These are phyloP conservation scores for Pardosa pseudoannulata DNA, from an alignment of 2,888 invertebrate genomes.

Conservation along the genomic window DNA sequence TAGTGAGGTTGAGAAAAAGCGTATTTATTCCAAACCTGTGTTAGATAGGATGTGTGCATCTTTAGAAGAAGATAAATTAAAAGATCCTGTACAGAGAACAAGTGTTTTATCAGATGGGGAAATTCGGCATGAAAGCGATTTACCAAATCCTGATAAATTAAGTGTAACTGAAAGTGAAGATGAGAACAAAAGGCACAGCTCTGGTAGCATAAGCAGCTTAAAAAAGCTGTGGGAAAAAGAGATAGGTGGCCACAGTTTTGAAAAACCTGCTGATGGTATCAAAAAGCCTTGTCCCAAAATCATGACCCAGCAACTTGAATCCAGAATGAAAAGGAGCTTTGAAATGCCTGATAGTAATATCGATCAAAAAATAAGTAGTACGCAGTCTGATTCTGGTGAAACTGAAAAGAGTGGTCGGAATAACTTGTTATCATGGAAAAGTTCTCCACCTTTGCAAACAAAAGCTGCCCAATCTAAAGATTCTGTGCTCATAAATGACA, in stretches of 20 bases:
- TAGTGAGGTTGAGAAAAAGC: constrained; percentile 56
- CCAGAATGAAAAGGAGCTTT: constrained; percentile 70
- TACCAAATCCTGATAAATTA: constrained; percentile 47
- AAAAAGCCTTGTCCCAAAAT: constrained; percentile 69
- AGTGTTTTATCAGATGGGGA: constrained; percentile 67
- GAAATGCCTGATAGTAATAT: constrained; percentile 55
- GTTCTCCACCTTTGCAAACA: constrained; percentile 56
- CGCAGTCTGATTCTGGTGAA: constrained; percentile 70
- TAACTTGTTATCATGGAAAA: constrained; percentile 62
- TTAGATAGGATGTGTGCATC: constrained; percentile 72
- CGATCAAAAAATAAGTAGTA: constrained; percentile 64
- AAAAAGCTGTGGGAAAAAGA: constrained; percentile 93
- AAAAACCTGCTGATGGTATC: constrained; percentile 47
- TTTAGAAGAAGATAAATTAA: constrained; percentile 75
- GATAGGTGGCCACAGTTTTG: constrained; percentile 68
- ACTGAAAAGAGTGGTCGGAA: constrained; percentile 50
- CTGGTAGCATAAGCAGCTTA: constrained; percentile 93
- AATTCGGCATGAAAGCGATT: constrained; percentile 48
- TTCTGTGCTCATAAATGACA: constrained; percentile 11
- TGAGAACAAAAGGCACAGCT: constrained; percentile 91
- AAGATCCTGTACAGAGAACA: constrained; percentile 51
- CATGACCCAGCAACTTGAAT: constrained; percentile 65
- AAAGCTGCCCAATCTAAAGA: constrained; percentile 40
- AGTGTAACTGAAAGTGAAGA: constrained; percentile 79
- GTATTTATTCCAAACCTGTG: constrained; percentile 64